phyloP scores from a whole-genome alignment of 1,140 invertebrate species.

The Oedothorax gibbosus region DNA sequence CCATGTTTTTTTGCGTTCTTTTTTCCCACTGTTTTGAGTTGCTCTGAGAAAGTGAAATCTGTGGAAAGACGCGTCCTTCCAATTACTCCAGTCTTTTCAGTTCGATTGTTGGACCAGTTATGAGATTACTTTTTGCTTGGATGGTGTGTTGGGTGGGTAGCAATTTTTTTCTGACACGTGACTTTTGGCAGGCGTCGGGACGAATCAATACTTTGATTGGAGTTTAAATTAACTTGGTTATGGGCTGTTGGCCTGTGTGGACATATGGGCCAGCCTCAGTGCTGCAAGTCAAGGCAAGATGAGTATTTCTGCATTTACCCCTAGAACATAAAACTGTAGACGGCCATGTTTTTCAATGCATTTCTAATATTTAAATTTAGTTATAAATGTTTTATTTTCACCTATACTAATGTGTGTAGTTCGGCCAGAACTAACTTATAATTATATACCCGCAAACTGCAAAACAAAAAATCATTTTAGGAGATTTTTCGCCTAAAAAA shows the following conservation, averaged over 20 bases:
- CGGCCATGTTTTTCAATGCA: no score
- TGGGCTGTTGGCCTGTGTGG: not conserved
- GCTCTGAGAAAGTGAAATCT: slow-evolving; percentile 11
- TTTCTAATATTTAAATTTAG: no score
- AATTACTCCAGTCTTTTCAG: slow-evolving; percentile 14
- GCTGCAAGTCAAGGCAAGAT: no score
- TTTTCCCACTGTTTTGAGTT: not conserved
- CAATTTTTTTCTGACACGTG: no score
- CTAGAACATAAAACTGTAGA: no score
- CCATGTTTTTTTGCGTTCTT: slow-evolving; percentile 10
- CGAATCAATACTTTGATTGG: not conserved
- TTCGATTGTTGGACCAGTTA: not conserved
- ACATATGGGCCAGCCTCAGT: not conserved
- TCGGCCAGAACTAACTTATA: no score
- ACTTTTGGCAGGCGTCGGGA: not conserved
- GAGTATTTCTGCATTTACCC: no score
- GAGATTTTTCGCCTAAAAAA: no score
- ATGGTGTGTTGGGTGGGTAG: not conserved
- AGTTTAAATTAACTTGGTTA: not conserved
- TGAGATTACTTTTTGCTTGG: not conserved
- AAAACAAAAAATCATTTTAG: no score
- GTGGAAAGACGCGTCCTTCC: not conserved
- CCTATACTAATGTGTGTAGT: no score
- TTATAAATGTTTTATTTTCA: no score
- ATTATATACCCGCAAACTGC: no score